Conservation (phyloP, 2,113 vertebrate species). For the Haplochromis burtoni region DNA sequence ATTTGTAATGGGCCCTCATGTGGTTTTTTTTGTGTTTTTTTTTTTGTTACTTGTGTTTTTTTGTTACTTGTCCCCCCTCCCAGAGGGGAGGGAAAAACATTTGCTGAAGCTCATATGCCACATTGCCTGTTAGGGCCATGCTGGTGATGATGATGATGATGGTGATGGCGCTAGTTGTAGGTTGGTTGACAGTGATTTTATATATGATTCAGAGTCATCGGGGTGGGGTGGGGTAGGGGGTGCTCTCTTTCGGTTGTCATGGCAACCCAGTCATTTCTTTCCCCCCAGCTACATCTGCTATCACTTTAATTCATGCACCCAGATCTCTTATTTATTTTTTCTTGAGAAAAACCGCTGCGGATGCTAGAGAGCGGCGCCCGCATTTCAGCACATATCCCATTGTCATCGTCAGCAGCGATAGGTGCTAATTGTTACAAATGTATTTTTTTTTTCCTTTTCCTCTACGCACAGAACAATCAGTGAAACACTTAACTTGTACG, state of each 20-base stretch:
- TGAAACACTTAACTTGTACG: neutral
- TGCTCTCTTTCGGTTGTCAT: conserved; percentile 57
- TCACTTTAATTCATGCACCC: conserved; percentile 38
- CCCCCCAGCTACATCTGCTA: conserved; percentile 27
- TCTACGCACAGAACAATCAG: neutral
- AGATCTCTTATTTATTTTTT: conserved; percentile 18
- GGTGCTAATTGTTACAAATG: neutral
- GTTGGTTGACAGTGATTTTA: conserved; percentile 25
- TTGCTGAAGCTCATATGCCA: neutral
- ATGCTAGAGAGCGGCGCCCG: neutral
- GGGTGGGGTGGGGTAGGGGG: neutral
- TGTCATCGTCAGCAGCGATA: neutral
- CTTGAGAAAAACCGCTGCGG: neutral
- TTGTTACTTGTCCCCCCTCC: neutral
- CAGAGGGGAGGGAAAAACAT: neutral
- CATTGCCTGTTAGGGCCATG: neutral
- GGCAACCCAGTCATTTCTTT: conserved; percentile 52
- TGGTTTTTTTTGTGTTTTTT: accelerated
- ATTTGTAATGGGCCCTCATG: neutral
- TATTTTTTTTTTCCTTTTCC: neutral
- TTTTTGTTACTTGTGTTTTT: neutral
- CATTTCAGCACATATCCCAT: neutral
- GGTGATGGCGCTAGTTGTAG: conserved; percentile 3
- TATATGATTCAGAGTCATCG: conserved; percentile 33
- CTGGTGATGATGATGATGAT: neutral